phyloP scores from a whole-genome alignment of 1,140 invertebrate genomes.

The Stegodyphus mimosarum region DNA sequence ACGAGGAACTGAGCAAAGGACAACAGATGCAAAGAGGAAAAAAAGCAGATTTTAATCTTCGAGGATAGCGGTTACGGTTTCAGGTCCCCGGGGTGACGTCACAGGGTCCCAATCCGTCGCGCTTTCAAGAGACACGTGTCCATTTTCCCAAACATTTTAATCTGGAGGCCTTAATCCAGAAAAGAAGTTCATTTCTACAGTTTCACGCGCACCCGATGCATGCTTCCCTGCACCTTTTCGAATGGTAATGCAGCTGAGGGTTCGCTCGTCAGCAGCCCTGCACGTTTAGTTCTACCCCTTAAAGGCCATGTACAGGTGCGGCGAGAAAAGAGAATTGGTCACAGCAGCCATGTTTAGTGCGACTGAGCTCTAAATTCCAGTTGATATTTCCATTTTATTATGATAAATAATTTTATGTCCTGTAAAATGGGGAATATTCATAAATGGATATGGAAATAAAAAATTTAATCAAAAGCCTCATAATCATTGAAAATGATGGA shows the following conservation, averaged over 20 bases:
- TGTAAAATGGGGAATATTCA: too few relatives aligned
- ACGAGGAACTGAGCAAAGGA: slow-evolving; percentile 12
- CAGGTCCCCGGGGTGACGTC: slow-evolving; percentile 30
- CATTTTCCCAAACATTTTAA: slow-evolving; percentile 50
- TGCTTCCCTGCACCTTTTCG: slow-evolving; percentile 45
- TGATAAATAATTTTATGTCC: too few relatives aligned
- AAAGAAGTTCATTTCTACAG: slow-evolving; percentile 50
- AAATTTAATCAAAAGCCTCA: too few relatives aligned
- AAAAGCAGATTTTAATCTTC: slow-evolving; percentile 54
- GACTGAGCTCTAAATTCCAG: too few relatives aligned
- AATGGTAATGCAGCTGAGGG: slow-evolving; percentile 30
- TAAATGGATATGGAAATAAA: too few relatives aligned
- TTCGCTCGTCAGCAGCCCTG: neutral
- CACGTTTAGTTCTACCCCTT: neutral
- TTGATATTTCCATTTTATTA: too few relatives aligned
- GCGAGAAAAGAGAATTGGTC: slow-evolving; percentile 25
- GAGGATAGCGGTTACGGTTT: slow-evolving; percentile 36
- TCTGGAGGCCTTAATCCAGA: slow-evolving; percentile 45
- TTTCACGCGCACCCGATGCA: slow-evolving; percentile 11
- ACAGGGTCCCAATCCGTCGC: slow-evolving; percentile 42
- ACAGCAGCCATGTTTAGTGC: neutral
- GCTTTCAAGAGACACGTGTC: slow-evolving; percentile 47
- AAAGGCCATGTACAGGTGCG: slow-evolving; percentile 1
- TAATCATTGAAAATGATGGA: too few relatives aligned
- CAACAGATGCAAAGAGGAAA: slow-evolving; percentile 24